Evolutionary conservation across 2,113 vertebrate genomes (phyloP).

Genomic region (Mastomys coucha): DNA sequence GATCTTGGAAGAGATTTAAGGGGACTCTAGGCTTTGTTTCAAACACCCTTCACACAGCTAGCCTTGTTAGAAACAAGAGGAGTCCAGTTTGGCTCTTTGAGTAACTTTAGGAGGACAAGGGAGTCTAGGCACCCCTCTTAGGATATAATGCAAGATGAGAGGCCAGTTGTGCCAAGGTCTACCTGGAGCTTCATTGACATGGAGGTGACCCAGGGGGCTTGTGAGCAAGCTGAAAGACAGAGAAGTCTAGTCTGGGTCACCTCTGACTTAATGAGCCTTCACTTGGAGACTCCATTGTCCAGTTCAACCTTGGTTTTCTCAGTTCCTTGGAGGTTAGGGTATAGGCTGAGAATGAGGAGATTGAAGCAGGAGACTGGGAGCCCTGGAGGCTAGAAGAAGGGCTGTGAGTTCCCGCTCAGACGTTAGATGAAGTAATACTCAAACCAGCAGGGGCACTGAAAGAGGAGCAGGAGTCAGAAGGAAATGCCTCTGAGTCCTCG

Average conservation of each 20-base stretch:
- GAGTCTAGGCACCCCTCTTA: background rate
- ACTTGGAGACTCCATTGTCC: background rate
- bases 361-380: background rate
- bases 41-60: background rate
- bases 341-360: background rate
- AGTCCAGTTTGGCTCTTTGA: background rate
- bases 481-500: too few species aligned
- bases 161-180: too few species aligned
- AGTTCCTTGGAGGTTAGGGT: background rate
- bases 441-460: background rate
- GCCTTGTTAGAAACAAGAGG: background rate
- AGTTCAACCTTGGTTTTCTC: background rate
- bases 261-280: background rate
- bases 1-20: too few species aligned
- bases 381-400: background rate
- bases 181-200: background rate
- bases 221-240: background rate
- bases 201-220: background rate
- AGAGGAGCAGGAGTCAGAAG: background rate
- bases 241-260: background rate
- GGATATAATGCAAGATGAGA: background rate
- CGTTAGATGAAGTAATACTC: background rate
- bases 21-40: background rate
- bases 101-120: background rate
- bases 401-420: background rate